Evolutionary conservation across 1,140 invertebrate genomes (phyloP).

Genomic region (Drosophila neocordata): DNA sequence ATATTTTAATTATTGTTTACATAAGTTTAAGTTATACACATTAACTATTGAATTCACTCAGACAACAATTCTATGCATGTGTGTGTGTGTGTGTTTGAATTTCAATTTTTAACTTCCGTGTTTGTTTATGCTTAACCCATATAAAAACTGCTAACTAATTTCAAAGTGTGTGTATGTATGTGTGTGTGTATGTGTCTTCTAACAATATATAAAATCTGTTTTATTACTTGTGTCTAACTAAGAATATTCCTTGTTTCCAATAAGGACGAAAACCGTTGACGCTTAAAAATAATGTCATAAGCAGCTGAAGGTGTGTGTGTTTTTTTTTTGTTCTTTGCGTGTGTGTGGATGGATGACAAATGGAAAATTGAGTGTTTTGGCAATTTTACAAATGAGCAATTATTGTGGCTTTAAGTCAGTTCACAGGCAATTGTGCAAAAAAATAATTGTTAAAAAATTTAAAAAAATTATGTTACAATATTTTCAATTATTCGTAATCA

Average conservation of each 20-base stretch:
- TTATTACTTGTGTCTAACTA: slow-evolving; percentile 69
- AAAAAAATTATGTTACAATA: too few relatives aligned
- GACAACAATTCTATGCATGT: slow-evolving; percentile 30
- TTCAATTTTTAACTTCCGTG: not conserved
- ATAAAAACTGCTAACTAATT: slow-evolving; percentile 60
- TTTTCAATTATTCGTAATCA: too few relatives aligned
- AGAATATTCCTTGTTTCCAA: slow-evolving; percentile 57
- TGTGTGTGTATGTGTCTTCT: not conserved
- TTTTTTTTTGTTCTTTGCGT: slow-evolving; percentile 29
- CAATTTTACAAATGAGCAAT: not conserved
- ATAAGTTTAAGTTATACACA: slow-evolving; percentile 30
- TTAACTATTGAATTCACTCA: slow-evolving; percentile 3
- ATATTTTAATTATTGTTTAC: slow-evolving; percentile 45
- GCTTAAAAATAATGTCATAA: slow-evolving; percentile 39
- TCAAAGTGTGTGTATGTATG: slow-evolving; percentile 7
- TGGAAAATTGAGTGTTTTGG: not conserved
- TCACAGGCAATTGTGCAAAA: not conserved
- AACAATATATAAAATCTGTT: slow-evolving; percentile 49
- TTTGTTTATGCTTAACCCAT: slow-evolving; percentile 51
- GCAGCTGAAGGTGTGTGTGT: slow-evolving; percentile 2
- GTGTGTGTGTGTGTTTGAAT: slow-evolving; percentile 23
- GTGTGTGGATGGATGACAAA: slow-evolving; percentile 2
- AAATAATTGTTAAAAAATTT: too few relatives aligned
- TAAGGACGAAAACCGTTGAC: slow-evolving; percentile 76
- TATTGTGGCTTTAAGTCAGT: not conserved